Evolutionary conservation across 2,888 invertebrate species (phyloP).

Genomic region (Seira ritae): DNA sequence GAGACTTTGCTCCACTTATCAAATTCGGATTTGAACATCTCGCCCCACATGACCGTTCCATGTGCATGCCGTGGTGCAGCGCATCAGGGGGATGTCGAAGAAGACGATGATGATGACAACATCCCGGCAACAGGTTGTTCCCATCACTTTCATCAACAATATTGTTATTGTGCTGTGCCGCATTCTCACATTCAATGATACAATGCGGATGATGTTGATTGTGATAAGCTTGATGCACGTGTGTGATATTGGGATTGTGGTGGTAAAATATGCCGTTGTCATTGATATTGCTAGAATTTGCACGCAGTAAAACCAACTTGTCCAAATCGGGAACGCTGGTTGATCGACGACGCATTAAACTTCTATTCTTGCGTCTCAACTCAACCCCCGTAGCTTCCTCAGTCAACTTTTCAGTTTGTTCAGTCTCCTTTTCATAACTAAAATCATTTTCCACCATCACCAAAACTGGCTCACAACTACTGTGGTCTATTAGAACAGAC

Average conservation of each 20-base stretch:
- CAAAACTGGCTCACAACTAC: slow-evolving; percentile 54
- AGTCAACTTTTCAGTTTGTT: neutral
- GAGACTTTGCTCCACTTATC: slow-evolving; percentile 60
- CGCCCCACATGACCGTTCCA: neutral
- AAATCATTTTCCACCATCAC: slow-evolving; percentile 39
- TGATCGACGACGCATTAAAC: slow-evolving; percentile 69
- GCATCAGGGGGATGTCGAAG: neutral
- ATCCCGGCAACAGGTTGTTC: slow-evolving; percentile 40
- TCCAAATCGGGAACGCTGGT: slow-evolving; percentile 72
- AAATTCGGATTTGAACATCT: slow-evolving; percentile 28
- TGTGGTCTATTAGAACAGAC: slow-evolving; percentile 61
- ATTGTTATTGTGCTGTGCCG: neutral
- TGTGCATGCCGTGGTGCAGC: slow-evolving; percentile 1
- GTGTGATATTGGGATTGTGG: neutral
- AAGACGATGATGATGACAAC: neutral
- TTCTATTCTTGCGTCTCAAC: slow-evolving; percentile 45
- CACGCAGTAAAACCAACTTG: slow-evolving; percentile 63
- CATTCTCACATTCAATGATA: slow-evolving; percentile 35
- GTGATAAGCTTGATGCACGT: slow-evolving; percentile 3
- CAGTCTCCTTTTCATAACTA: neutral
- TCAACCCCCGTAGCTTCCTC: slow-evolving; percentile 64
- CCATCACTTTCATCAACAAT: neutral
- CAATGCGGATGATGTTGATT: slow-evolving; percentile 39
- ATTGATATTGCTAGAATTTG: neutral
- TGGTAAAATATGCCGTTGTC: slow-evolving; percentile 31